Conservation (phyloP, 2,888 invertebrate genomes). For the Hydroisotoma schaefferi region DNA sequence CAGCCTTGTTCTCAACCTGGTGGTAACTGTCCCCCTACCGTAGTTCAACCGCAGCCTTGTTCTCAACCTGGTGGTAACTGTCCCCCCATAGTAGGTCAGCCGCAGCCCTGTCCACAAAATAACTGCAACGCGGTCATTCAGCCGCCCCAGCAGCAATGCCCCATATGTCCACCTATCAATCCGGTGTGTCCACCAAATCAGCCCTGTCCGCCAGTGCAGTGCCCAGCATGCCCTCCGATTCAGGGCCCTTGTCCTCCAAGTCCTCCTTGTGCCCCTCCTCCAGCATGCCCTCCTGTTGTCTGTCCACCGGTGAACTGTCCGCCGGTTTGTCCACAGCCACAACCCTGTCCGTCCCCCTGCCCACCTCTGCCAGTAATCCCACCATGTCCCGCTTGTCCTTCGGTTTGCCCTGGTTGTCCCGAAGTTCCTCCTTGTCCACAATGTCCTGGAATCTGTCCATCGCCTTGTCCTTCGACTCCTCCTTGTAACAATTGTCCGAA, state of each 20-base stretch:
- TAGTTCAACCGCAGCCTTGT: neutral
- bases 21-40: neutral
- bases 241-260: conserved; percentile 7
- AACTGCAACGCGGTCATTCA: neutral
- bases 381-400: conserved; percentile 11
- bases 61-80: too few relatives aligned
- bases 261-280: neutral
- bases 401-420: conserved; percentile 16
- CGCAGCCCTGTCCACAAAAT: neutral
- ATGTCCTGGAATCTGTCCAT: conserved; percentile 2
- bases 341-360: conserved; percentile 20
- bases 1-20: conserved; percentile 5
- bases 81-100: conserved; percentile 3
- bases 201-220: neutral
- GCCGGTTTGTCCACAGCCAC: conserved; percentile 13
- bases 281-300: neutral
- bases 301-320: conserved; percentile 7
- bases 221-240: neutral
- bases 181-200: neutral
- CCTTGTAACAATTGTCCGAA: conserved; percentile 24
- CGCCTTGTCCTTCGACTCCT: conserved; percentile 5
- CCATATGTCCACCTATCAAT: too few relatives aligned
- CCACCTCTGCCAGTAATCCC: conserved; percentile 12
- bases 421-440: conserved; percentile 14
- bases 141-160: too few relatives aligned